Evolutionary conservation across 2,797 vertebrate genomes (phyloP), one percentile per base, ranked within the genome.

Genomic region (Acanthurus leucopareius): DNA sequence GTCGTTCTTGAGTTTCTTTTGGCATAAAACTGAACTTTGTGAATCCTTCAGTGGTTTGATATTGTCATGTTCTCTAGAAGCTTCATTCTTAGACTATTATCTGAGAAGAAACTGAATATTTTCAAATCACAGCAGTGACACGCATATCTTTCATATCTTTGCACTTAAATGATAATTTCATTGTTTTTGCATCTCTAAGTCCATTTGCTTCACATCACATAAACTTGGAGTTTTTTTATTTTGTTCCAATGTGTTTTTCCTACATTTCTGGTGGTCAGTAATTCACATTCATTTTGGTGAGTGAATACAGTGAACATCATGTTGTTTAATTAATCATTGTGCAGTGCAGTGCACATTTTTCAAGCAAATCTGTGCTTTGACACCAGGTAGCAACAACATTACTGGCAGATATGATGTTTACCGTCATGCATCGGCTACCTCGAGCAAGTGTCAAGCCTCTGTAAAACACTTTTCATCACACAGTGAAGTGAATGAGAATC

Each of bases 61-160:
- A 52, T 61, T 32, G 19, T 67, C 44, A 72, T 58, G 22, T 70
- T 75, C 40, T 53, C 68, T 60, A 42, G 57, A 76, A 28, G 32
- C 44, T 52, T 72, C 9, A 5, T 48, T 40, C 47, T 62, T n/a
- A 70, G 61, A 62, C 14, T n/a, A 5, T 62, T 49, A 75, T 63
- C 49, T 60, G 17, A 69, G 35, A 70, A 47, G 35, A 80, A 68
- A 69, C 16, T 2, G 25, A 69, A 57, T 63, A n/a, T 65, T 66
- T 69, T 66, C 22, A 74, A 52, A 88, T 92, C 72, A 84, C 85
- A 91, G 82, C 87, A 91, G 80, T 90, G 78, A 61, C 72, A 82
- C 22, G 19, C 66, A 89, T 83, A 77, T 25, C 15, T 38, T 67
- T 83, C 48, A 83, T 57, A 59, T 52, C 62, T 64, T 61, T 74